phyloP scores from a whole-genome alignment of 2,113 vertebrate genomes.

The Piaya cayana region DNA sequence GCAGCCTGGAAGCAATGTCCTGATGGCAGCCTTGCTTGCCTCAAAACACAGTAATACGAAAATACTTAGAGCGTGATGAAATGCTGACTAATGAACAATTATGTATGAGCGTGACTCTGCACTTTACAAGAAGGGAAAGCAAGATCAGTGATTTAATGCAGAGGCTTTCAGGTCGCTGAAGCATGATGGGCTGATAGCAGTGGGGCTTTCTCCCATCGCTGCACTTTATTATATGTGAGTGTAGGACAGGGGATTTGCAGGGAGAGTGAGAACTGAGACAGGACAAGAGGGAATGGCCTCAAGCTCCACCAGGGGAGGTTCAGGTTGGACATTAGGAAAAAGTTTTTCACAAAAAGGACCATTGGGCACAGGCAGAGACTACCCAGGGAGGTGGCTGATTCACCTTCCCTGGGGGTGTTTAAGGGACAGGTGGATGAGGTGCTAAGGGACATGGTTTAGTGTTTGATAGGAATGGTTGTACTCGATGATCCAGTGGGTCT shows the following conservation, averaged over 20 bases:
- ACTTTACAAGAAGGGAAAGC: not conserved
- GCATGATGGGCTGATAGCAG: fast-evolving
- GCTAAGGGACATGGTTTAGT: no score
- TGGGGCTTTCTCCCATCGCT: not conserved
- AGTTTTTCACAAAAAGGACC: no score
- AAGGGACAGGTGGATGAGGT: no score
- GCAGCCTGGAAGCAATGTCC: not conserved
- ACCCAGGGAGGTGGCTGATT: no score
- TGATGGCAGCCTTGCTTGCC: not conserved
- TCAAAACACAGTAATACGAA: not conserved
- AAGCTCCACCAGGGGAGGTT: no score
- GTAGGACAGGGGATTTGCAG: not conserved
- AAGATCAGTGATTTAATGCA: not conserved
- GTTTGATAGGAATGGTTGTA: no score
- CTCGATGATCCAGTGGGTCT: no score
- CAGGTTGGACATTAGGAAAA: no score
- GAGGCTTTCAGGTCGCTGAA: not conserved
- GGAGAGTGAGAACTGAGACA: not conserved
- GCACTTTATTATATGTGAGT: fast-evolving
- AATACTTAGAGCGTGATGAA: not conserved
- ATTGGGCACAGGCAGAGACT: no score
- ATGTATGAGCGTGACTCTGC: not conserved
- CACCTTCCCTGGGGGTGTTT: no score
- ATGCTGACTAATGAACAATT: not conserved
- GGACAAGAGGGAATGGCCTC: no score